phyloP scores from a whole-genome alignment of 1,140 invertebrate genomes.

The Anastatus disparis region DNA sequence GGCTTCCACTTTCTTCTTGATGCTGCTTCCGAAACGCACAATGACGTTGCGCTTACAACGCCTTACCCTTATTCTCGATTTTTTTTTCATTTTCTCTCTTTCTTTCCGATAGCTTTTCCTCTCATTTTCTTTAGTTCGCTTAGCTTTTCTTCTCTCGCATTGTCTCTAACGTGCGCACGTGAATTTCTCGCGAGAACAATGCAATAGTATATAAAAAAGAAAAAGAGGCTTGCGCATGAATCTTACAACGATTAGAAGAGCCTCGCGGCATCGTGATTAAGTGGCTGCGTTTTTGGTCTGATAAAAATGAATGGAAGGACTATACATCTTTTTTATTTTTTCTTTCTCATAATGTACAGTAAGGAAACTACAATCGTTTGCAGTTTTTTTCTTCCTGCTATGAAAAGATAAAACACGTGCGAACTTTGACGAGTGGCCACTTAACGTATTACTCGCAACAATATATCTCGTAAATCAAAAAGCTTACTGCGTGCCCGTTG shows the following conservation, averaged over 20 bases:
- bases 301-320: too few species aligned
- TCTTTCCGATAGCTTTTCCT: background rate
- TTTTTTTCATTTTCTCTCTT: background rate
- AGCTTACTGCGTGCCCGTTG: too few species aligned
- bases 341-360: background rate
- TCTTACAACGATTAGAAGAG: too few species aligned
- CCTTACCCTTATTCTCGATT: background rate
- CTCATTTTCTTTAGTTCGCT: background rate
- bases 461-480: background rate
- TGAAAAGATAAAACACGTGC: background rate
- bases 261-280: background rate
- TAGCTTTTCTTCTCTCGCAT: background rate
- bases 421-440: background rate
- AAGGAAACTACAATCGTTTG: conserved; percentile 5
- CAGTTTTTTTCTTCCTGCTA: conserved; percentile 4
- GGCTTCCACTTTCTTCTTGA: background rate
- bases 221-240: too few species aligned
- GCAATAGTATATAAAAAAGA: background rate
- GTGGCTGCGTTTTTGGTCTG: background rate
- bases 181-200: conserved; percentile 19
- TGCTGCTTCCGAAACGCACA: conserved; percentile 6
- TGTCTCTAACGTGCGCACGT: background rate
- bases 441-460: background rate
- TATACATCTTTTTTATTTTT: background rate
- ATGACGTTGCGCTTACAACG: conserved; percentile 6